Evolutionary conservation across 2,888 invertebrate genomes (phyloP).

Genomic region (Syrista parreyssii): DNA sequence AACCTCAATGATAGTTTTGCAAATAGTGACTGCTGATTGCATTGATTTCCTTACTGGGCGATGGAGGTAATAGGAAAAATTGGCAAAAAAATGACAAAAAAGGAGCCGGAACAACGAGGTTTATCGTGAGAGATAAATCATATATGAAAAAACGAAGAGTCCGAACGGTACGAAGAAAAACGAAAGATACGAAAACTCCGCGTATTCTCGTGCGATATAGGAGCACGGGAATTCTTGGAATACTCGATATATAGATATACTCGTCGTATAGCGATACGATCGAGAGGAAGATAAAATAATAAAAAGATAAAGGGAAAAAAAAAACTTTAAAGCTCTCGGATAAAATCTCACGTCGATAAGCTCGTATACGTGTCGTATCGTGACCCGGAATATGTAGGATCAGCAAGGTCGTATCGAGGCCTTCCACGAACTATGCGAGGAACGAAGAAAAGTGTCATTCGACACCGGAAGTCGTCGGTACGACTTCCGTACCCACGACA

Average conservation of each 20-base stretch:
- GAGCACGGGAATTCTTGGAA: background rate
- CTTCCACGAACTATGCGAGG: conserved; percentile 38
- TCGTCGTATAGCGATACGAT: background rate
- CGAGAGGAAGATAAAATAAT: background rate
- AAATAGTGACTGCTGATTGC: conserved; percentile 3
- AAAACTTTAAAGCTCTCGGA: background rate
- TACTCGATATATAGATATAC: background rate
- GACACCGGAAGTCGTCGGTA: background rate
- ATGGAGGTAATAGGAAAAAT: background rate
- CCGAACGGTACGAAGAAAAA: background rate
- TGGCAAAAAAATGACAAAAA: background rate
- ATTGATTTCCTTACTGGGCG: conserved; percentile 10
- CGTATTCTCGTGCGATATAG: background rate
- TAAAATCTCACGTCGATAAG: conserved; percentile 34
- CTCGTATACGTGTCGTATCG: conserved; percentile 46
- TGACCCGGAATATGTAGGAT: conserved; percentile 43
- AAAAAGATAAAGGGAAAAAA: background rate
- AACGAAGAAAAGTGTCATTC: background rate
- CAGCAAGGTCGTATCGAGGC: conserved; percentile 47
- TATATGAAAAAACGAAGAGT: background rate
- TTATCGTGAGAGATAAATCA: background rate
- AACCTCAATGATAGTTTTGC: background rate
- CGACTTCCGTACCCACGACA: background rate
- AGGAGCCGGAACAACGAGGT: background rate
- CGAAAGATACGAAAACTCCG: background rate